Evolutionary conservation across 2,113 vertebrate genomes (phyloP), one percentile per base, ranked within the genome.

Genomic region (Megaptera novaeangliae): DNA sequence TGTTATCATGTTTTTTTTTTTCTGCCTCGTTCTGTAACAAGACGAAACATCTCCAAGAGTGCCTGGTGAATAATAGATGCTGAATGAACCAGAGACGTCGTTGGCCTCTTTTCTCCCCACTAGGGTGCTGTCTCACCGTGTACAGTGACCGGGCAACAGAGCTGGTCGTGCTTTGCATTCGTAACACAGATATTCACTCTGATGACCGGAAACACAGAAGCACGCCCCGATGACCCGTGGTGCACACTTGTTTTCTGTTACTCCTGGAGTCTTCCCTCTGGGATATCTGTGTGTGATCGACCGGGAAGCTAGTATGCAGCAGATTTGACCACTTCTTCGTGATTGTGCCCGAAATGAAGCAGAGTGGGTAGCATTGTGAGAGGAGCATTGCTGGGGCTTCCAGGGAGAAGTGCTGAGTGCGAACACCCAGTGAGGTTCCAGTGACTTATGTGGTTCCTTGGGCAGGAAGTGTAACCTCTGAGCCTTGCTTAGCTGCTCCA

Each of bases 1-100:
- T 61, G 61, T 61, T 69, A 75, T 44, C 72, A 49, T 78, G 66
- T 41, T 61, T 77, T 29, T 91, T 29, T 91, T 61, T 39, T 87
- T 13, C 93, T 82, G 23, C 31, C 75, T 83, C 13, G 9, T 88
- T 93, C 64, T 77, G 39, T 97, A 96, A 87, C 85, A 83, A 83
- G n/a, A 80, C 46, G 49, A 77, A 87, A 41, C 75, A 69, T 36
- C 61, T 82, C 75, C 85, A 68, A 64, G n/a, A 20, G 9, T 17
- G 46, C 8, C 68, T 69, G 88, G 52, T 83, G 59, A 57, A 39
- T 59, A 25, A 75, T 20, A 81, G 97, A 61, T 78, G 69, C 21
- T 39, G 88, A 83, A 83, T 81, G 72, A n/a, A 59, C 59, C 0
- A 1, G 75, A 17, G 39, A 39, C 20, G 0, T 27, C 31, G 12